phyloP scores from a whole-genome alignment of 2,888 invertebrate species.

The Danaus chrysippus region DNA sequence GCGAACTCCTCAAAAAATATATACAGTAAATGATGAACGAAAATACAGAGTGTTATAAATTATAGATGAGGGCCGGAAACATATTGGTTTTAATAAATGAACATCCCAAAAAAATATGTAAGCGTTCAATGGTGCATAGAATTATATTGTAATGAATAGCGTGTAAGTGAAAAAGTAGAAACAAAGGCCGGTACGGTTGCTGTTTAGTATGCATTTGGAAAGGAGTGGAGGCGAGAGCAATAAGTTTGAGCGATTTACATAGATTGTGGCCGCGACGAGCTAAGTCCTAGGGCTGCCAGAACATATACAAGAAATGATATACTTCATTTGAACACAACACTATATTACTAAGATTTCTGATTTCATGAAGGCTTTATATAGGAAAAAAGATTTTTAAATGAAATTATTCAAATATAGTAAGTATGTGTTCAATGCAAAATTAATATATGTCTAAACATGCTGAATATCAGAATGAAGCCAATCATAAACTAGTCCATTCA shows the following conservation, averaged over 20 bases:
- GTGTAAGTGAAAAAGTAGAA: conserved; percentile 63
- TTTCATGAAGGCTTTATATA: no score
- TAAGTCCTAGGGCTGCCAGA: conserved; percentile 29
- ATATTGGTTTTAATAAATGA: conserved; percentile 8
- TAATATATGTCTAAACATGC: not conserved
- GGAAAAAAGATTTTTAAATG: no score
- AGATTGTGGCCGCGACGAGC: conserved; percentile 55
- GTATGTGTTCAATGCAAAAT: not conserved
- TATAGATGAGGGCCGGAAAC: not conserved
- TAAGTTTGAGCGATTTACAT: conserved; percentile 77
- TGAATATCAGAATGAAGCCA: not conserved
- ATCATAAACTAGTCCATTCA: not conserved
- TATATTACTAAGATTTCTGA: not conserved
- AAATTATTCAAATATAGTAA: no score
- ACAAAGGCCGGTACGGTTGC: conserved; percentile 65
- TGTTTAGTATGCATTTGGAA: conserved; percentile 78
- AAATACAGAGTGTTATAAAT: not conserved
- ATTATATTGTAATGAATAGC: conserved; percentile 47
- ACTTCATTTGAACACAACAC: not conserved
- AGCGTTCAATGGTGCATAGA: conserved; percentile 27
- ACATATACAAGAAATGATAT: not conserved
- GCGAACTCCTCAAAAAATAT: conserved; percentile 33
- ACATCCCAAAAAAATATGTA: conserved; percentile 21
- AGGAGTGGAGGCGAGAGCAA: conserved; percentile 77
- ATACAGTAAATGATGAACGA: not conserved